These are phyloP conservation scores for Cryptus armator DNA, from an alignment of 2,888 invertebrate genomes.

Conservation along the genomic window DNA sequence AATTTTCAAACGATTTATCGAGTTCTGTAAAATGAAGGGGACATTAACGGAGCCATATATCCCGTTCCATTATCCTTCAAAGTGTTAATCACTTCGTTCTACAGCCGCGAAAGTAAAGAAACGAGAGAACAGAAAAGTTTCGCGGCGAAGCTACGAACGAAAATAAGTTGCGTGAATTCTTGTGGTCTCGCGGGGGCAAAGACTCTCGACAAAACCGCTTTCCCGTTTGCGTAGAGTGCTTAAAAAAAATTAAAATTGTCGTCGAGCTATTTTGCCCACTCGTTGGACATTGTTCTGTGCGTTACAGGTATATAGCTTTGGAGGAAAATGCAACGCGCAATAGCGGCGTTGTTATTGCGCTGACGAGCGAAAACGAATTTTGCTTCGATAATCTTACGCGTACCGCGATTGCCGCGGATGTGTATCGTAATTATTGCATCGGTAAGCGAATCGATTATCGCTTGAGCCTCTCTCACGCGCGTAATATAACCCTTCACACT, in stretches of 20 bases:
- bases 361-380: background rate
- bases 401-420: constrained; percentile 1
- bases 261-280: constrained; percentile 1
- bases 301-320: background rate
- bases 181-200: constrained; percentile 25
- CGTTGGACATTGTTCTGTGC: background rate
- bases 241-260: constrained; percentile 40
- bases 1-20: too few species aligned
- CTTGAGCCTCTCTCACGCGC: background rate
- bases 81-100: background rate
- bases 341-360: too few species aligned
- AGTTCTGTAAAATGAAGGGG: too few species aligned
- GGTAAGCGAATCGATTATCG: constrained; percentile 28
- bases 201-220: constrained; percentile 3
- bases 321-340: background rate
- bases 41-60: too few species aligned
- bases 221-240: constrained; percentile 17
- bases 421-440: background rate
- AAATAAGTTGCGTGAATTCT: constrained; percentile 43
- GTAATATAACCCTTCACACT: background rate
- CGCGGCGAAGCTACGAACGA: background rate
- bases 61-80: background rate
- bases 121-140: background rate
- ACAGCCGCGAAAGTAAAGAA: background rate
- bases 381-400: background rate